A percentile compares a stretch with the other conserved stretches of the same genome.
Conservation (phyloP, 2,113 vertebrate species). For the Clarias batrachus region DNA sequence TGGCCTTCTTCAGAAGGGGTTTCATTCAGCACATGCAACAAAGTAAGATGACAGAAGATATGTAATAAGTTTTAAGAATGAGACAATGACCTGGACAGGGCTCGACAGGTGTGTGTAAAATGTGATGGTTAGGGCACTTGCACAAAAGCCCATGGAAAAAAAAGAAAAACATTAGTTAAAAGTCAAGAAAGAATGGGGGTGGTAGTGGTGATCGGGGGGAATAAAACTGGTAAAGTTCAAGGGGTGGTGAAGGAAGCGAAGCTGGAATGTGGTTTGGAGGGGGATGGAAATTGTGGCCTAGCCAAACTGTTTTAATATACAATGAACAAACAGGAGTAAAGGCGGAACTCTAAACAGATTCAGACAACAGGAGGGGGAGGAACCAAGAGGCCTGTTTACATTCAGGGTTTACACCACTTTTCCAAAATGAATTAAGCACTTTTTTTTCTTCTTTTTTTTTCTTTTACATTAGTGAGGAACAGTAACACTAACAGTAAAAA, state of each 20-base stretch:
- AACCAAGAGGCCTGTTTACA: slow-evolving; percentile 20
- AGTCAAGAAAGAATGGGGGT: background rate
- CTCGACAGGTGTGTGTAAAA: slow-evolving; percentile 6
- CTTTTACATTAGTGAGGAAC: background rate
- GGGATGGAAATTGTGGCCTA: slow-evolving; percentile 11
- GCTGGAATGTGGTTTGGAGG: slow-evolving; percentile 4
- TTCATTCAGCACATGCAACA: slow-evolving; percentile 11
- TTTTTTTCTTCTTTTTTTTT: background rate
- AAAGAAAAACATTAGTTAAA: slow-evolving; percentile 2
- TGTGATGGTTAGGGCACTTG: background rate
- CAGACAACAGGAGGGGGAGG: slow-evolving; percentile 23
- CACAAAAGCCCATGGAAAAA: background rate
- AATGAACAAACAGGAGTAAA: slow-evolving; percentile 8
- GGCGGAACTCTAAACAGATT: background rate
- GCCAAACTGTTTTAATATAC: slow-evolving; percentile 22
- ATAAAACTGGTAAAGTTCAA: background rate
- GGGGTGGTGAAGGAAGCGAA: background rate
- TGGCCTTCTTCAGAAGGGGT: slow-evolving; percentile 25
- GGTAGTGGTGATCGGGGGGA: background rate
- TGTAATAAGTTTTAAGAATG: slow-evolving; percentile 11
- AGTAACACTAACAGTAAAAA: too few species aligned
- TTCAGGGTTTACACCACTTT: background rate
- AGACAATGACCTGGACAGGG: slow-evolving; percentile 18
- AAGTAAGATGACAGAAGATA: slow-evolving; percentile 15
- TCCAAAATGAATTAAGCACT: background rate